Evolutionary conservation across 2,113 vertebrate genomes (phyloP), one percentile per base, ranked within the genome.

Genomic region (Tupaia chinensis): DNA sequence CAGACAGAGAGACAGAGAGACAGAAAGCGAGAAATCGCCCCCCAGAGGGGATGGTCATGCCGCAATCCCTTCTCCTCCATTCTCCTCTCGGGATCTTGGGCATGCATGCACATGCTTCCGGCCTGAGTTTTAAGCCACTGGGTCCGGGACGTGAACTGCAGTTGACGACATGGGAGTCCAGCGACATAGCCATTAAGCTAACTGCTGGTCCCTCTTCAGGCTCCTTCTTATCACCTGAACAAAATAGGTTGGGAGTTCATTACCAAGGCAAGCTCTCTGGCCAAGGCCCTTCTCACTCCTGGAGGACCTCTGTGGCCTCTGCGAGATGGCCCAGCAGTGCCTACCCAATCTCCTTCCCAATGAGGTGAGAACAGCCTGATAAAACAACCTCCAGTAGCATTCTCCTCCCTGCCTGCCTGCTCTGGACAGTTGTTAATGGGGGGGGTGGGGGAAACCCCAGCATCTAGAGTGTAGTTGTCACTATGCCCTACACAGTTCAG

Each of bases 401-500:
- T 27, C n/a, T 77, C 63, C 70, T 9, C 63, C 10, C 14, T 1
- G 13, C n/a, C 74, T 20, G 23, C 16, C 81, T 4, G 0, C 84
- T 76, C 60, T 70, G 72, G 20, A 65, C 54, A 53, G 11, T 74
- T 54, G 8, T 44, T 44, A 25, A 82, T 54, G 19, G 6, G 13
- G 15, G 19, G 17, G 4, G 1, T 15, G 9, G 7, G 12, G 34
- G 4, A 44, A 9, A 53, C 63, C 2, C 13, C 12, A 1, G 34
- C 12, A 19, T 34, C 54, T 53, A 32, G 58, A 32, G 11, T 87
- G 44, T 11, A 34, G 22, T 32, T 87, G 65, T 65, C 32, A 53
- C 53, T 15, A 12, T 25, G 7, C 22, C 9, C n/a, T 4, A 32
- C 12, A 8, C 5, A 3, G 29, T 70, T 69, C 32, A 14, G 14